Base-by-base conservation (phyloP, 2,888 invertebrate species). In the Papilio demoleus region DNA sequence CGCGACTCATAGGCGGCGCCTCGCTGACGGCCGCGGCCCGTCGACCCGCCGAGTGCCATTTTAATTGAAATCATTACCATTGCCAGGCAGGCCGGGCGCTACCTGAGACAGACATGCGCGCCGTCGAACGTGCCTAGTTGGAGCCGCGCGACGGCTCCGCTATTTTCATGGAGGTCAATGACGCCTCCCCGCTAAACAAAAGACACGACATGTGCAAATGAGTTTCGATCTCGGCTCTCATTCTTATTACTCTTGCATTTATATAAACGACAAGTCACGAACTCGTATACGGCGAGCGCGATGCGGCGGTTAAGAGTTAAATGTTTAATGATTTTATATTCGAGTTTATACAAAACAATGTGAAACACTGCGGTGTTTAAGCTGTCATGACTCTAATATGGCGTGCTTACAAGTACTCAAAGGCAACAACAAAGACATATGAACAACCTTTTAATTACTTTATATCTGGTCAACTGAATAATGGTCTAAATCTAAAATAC, bases 91-190 rank as follows among this genome's bases (percentile, higher is more conserved):
- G 81, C 76, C 83, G 85, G 81, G 83, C 77, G 83, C 86, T 86
- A 88, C 86, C 87, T 88, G 86, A 83, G 83, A 84, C 87, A 92
- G 88, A 84, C 90, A 90, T 92, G 90, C 90, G 90, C 91, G 88
- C 84, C 83, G 87, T 77, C 79, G 80, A 80, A 83, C 79, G 82
- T 86, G 85, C 84, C 86, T 84, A 84, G 77, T 79, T 77, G 80
- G 80, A 74, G 86, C 87, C 84, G 81, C 84, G 83, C 86, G 86
- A 84, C 83, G 87, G 81, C 80, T 84, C 79, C 82, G 79, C 82
- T 85, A 84, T 86, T 83, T 85, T 81, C 81, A 81, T 76, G 76
- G 80, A 80, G 89, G 87, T 89, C 89, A 89, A 86, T 87, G 88
- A 87, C 88, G 85, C 81, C 78, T 80, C 74, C 72, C 77, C 78